These are phyloP conservation scores for Enteromius paludinosus DNA, from an alignment of 2,797 vertebrate species.

Conservation along the genomic window DNA sequence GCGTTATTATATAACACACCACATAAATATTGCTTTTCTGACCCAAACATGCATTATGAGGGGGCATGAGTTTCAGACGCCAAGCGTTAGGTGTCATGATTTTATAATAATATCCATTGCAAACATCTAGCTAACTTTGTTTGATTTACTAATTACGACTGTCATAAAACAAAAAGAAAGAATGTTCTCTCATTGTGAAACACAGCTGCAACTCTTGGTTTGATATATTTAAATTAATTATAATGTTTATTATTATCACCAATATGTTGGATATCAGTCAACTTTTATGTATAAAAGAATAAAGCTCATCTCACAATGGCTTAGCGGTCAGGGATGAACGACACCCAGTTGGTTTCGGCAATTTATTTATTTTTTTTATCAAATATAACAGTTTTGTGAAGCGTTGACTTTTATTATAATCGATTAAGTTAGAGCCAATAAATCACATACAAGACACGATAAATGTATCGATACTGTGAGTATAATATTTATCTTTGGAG, in stretches of 20 bases:
- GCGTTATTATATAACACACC: neutral
- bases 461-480: neutral
- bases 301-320: neutral
- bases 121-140: slow-evolving; percentile 6
- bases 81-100: neutral
- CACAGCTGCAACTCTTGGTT: too few relatives aligned
- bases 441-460: neutral
- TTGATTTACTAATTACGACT: neutral
- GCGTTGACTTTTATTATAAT: neutral
- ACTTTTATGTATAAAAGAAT: neutral
- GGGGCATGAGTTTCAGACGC: neutral
- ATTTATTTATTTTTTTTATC: neutral
- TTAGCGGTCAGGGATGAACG: slow-evolving; percentile 13
- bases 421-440: neutral
- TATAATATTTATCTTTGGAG: neutral
- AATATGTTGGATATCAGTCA: neutral
- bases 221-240: neutral
- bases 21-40: neutral
- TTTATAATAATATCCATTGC: neutral
- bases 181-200: neutral
- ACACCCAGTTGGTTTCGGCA: neutral
- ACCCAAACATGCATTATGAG: neutral
- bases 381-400: neutral
- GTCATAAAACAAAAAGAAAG: neutral
- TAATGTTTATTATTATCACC: neutral